phyloP scores from a whole-genome alignment of 2,888 invertebrate genomes.

The Smittia aterrima region DNA sequence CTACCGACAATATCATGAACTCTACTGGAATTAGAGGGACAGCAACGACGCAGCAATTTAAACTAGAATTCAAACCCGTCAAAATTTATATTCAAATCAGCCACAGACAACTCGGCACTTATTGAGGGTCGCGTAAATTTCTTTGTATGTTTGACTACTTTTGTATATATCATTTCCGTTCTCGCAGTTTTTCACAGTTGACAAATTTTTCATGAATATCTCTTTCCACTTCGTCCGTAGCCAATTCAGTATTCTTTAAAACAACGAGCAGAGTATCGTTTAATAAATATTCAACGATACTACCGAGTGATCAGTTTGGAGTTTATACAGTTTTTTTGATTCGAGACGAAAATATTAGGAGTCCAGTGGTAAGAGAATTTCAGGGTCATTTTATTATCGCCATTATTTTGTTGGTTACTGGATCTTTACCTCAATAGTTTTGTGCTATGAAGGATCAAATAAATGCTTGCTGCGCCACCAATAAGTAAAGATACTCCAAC shows the following conservation, averaged over 20 bases:
- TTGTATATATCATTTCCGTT: slow-evolving; percentile 1
- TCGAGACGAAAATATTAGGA: no score
- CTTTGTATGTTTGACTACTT: not conserved
- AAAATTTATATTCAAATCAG: not conserved
- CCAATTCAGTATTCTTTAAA: not conserved
- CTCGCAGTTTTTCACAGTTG: slow-evolving; percentile 10
- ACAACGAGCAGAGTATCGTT: no score
- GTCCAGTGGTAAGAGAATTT: no score
- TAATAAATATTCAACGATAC: no score
- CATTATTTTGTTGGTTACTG: no score
- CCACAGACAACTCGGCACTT: not conserved
- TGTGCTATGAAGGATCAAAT: not conserved
- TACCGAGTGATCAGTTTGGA: no score
- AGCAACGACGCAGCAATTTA: not conserved
- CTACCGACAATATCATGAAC: no score
- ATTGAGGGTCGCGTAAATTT: not conserved
- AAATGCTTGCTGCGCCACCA: slow-evolving; percentile 15
- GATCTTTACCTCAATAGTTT: slow-evolving; percentile 23
- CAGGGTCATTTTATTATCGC: no score
- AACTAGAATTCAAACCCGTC: not conserved
- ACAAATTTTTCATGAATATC: not conserved
- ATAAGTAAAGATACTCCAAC: slow-evolving; percentile 10
- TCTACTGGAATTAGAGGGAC: no score
- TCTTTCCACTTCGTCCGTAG: not conserved
- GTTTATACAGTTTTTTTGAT: no score